Conservation (phyloP, 1,140 invertebrate genomes). For the Halictus rubicundus region DNA sequence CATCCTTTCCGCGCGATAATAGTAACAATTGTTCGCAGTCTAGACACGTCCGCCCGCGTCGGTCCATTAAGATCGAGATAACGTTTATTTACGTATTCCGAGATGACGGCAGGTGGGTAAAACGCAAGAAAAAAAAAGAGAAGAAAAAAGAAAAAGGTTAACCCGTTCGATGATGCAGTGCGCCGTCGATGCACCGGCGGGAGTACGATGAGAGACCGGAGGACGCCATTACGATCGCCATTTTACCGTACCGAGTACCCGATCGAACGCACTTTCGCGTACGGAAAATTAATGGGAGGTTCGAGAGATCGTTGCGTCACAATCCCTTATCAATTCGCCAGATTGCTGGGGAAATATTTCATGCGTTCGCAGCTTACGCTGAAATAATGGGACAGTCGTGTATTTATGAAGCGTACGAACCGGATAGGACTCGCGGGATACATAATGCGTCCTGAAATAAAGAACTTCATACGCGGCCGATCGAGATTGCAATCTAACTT, state of each 20-base stretch:
- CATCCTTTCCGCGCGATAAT: conserved; percentile 19
- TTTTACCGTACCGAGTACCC: conserved; percentile 36
- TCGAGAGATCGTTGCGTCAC: conserved; percentile 17
- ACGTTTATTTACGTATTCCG: conserved; percentile 59
- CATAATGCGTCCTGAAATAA: neutral
- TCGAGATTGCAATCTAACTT: no score
- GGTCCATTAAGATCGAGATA: conserved; percentile 59
- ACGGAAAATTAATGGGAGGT: conserved; percentile 33
- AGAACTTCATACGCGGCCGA: neutral
- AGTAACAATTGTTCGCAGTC: conserved; percentile 34
- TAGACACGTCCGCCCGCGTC: conserved; percentile 31
- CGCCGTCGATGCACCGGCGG: conserved; percentile 31
- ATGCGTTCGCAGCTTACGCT: neutral
- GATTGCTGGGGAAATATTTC: neutral
- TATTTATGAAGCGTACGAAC: conserved; percentile 8
- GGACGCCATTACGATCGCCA: conserved; percentile 42
- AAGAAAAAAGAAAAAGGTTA: no score
- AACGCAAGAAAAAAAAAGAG: conserved; percentile 35
- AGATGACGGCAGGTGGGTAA: conserved; percentile 56
- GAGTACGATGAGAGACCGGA: conserved; percentile 44
- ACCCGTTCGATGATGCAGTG: conserved; percentile 57
- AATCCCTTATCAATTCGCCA: neutral
- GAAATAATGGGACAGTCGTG: conserved; percentile 8
- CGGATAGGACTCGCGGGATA: neutral
- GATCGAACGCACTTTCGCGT: conserved; percentile 42